These are phyloP conservation scores for Leucania comma DNA, from an alignment of 2,888 invertebrate species.

Conservation along the genomic window DNA sequence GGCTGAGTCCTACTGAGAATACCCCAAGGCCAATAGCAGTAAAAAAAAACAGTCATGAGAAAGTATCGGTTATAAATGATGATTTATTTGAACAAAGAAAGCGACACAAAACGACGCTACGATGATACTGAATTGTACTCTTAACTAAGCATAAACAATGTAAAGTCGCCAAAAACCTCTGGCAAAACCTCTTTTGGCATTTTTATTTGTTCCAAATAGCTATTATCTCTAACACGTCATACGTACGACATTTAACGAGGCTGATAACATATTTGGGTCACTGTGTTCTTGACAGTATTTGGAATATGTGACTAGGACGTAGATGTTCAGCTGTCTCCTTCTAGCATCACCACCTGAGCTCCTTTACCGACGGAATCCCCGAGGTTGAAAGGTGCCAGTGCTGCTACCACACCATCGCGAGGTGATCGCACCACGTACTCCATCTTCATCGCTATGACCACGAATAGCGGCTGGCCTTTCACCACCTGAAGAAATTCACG, in stretches of 20 bases:
- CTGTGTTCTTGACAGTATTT: conserved; percentile 16
- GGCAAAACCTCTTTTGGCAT: not conserved
- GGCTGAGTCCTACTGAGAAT: conserved; percentile 5
- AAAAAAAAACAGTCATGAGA: not conserved
- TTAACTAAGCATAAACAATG: too few species aligned
- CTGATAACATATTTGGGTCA: conserved; percentile 37
- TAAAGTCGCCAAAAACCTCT: not conserved
- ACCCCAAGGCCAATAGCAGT: not conserved
- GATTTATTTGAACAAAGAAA: conserved; percentile 1
- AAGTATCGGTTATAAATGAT: not conserved
- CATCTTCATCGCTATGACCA: conserved; percentile 99
- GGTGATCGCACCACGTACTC: conserved; percentile 98
- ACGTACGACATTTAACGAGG: not conserved
- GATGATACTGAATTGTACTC: too few species aligned
- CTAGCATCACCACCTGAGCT: conserved; percentile 91
- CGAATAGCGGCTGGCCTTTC: conserved; percentile 97
- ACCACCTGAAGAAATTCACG: conserved; percentile 89
- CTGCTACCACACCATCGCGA: conserved; percentile 94
- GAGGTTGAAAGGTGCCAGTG: conserved; percentile 92
- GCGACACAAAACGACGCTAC: not conserved
- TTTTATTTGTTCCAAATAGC: conserved; percentile 2
- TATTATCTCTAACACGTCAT: conserved; percentile 14
- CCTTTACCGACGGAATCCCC: conserved; percentile 97
- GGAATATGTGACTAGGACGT: not conserved
- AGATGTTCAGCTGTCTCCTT: conserved; percentile 67